Evolutionary conservation across 2,888 invertebrate genomes (phyloP).

Genomic region (Himalopsyche tibetana): DNA sequence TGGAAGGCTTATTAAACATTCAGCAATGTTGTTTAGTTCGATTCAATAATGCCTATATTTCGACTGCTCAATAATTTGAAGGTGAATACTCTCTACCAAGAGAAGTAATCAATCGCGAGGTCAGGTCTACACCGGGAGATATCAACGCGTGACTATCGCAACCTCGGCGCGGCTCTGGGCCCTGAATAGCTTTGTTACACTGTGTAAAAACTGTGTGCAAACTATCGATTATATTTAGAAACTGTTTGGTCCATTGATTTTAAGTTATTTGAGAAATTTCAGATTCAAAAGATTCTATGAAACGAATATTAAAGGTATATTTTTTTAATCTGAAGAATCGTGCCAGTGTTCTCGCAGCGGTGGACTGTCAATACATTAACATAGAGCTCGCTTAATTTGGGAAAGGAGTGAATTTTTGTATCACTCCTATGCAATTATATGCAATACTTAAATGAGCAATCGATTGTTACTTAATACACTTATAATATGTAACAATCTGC

Average conservation of each 20-base stretch:
- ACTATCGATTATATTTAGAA: conserved; percentile 8
- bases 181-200: background rate
- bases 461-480: no score
- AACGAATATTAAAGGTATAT: background rate
- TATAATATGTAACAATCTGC: no score
- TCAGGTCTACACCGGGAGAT: conserved; percentile 5
- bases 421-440: no score
- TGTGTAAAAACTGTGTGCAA: conserved; percentile 27
- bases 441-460: no score
- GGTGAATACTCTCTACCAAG: conserved; percentile 12
- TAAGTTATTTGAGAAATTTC: background rate
- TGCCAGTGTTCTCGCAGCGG: no score
- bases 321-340: background rate
- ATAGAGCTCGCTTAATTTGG: no score
- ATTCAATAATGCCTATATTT: conserved; percentile 6
- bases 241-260: background rate
- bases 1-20: no score
- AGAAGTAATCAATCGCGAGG: conserved; percentile 12
- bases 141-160: conserved; percentile 41
- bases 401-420: no score
- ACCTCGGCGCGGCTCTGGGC: conserved; percentile 12
- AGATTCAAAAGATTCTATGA: background rate
- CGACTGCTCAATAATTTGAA: background rate
- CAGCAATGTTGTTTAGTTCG: no score
- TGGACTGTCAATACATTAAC: no score